These are phyloP conservation scores for Drosophila colorata DNA, from an alignment of 2,888 invertebrate species.

Conservation along the genomic window DNA sequence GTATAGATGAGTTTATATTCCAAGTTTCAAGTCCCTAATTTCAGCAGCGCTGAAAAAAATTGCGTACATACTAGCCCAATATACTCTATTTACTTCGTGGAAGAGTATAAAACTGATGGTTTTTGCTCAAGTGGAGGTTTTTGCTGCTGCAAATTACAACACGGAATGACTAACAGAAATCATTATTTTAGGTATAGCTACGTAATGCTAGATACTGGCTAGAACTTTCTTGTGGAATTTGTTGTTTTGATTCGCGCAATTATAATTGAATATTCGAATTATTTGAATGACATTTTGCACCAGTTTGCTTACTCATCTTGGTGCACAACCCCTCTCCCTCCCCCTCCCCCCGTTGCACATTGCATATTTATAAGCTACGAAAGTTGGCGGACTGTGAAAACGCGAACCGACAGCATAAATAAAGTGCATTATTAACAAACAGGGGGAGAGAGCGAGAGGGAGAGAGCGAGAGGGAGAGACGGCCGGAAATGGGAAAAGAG, in stretches of 20 bases:
- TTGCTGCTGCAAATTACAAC: constrained; percentile 14
- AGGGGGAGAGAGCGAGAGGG: not conserved
- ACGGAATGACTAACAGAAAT: constrained; percentile 13
- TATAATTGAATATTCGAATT: constrained; percentile 42
- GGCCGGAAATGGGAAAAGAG: constrained; percentile 18
- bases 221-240: not conserved
- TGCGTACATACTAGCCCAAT: too few relatives aligned
- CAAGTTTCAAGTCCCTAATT: too few relatives aligned
- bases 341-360: not conserved
- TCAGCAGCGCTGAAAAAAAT: too few relatives aligned
- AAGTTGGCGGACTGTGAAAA: constrained; percentile 50
- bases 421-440: constrained; percentile 19
- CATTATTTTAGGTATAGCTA: too few relatives aligned
- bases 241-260: constrained; percentile 32
- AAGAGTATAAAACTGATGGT: not conserved
- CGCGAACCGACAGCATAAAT: constrained; percentile 33
- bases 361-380: constrained; percentile 66
- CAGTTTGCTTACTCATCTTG: constrained; percentile 56
- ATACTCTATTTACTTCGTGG: too few relatives aligned
- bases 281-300: constrained; percentile 33
- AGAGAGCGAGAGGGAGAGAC: not conserved
- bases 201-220: not conserved
- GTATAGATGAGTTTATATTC: too few relatives aligned
- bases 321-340: too few relatives aligned
- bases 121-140: not conserved